Evolutionary conservation across 2,113 vertebrate species (phyloP).

Genomic region (Orycteropus afer): DNA sequence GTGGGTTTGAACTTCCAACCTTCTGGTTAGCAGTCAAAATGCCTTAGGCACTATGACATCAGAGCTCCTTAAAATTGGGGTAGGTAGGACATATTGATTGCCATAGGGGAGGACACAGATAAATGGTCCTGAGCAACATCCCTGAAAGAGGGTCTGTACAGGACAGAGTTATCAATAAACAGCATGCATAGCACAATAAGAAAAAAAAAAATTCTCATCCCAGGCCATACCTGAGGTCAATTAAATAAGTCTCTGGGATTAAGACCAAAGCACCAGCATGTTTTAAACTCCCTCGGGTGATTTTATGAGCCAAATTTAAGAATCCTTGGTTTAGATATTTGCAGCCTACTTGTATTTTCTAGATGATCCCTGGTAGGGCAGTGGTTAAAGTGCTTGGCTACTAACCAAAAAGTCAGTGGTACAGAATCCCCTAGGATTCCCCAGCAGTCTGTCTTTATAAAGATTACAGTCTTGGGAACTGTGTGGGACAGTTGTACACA

Average conservation of each 20-base stretch:
- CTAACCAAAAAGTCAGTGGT: too few species aligned
- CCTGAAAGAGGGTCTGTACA: background rate
- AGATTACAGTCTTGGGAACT: too few species aligned
- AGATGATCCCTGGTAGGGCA: background rate
- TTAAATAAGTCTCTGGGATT: background rate
- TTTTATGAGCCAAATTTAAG: conserved; percentile 14
- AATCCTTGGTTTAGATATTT: conserved; percentile 31
- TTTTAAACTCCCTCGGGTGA: background rate
- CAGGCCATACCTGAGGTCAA: background rate
- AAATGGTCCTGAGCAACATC: background rate
- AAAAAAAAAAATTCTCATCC: background rate
- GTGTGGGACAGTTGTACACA: too few species aligned
- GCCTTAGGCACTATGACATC: too few species aligned
- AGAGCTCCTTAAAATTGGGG: too few species aligned
- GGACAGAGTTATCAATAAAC: background rate
- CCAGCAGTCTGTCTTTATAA: too few species aligned
- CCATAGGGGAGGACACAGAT: background rate
- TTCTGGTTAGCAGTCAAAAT: too few species aligned
- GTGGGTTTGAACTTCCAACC: too few species aligned
- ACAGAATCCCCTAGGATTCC: too few species aligned
- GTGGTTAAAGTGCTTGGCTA: too few species aligned
- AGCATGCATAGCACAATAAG: background rate
- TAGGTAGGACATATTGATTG: too few species aligned
- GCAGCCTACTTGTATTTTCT: background rate
- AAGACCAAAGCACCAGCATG: background rate